A percentile compares a stretch with the other conserved stretches of the same genome.
These are phyloP conservation scores for Phrynocephalus guinanensis DNA, from an alignment of 2,797 vertebrate species.

Conservation along the genomic window DNA sequence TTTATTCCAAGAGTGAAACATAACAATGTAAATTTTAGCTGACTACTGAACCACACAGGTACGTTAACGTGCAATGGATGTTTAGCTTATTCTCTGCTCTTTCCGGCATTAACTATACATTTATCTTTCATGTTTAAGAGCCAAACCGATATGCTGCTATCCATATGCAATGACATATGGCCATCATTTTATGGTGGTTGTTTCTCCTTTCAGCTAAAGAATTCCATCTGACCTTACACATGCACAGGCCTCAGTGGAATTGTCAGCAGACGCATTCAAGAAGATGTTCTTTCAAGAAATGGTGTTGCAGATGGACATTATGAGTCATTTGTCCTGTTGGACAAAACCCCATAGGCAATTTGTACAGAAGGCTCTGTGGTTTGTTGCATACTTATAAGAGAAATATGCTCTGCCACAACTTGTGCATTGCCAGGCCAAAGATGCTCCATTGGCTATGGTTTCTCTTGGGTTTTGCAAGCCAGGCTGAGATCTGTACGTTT, in stretches of 20 bases:
- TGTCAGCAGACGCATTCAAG: conserved; percentile 11
- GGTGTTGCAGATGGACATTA: background rate
- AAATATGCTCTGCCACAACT: background rate
- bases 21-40: conserved; percentile 44
- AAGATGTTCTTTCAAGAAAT: background rate
- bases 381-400: background rate
- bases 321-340: conserved; percentile 1
- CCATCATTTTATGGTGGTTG: background rate
- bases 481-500: too few relatives aligned
- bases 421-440: background rate
- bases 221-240: conserved; percentile 1
- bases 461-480: too few relatives aligned
- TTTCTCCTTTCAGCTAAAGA: conserved; percentile 14
- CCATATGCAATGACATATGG: conserved; percentile 20
- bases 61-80: conserved; percentile 44
- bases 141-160: conserved; percentile 47
- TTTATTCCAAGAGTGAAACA: conserved; percentile 58
- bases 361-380: background rate
- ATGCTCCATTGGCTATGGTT: background rate
- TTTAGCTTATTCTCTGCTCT: conserved; percentile 24
- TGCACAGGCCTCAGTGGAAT: background rate
- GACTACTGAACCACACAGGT: conserved; percentile 21
- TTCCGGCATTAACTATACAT: conserved; percentile 50
- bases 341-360: background rate
- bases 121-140: conserved; percentile 51